Conservation (phyloP, 2,113 vertebrate species). For the Ciconia boyciana region DNA sequence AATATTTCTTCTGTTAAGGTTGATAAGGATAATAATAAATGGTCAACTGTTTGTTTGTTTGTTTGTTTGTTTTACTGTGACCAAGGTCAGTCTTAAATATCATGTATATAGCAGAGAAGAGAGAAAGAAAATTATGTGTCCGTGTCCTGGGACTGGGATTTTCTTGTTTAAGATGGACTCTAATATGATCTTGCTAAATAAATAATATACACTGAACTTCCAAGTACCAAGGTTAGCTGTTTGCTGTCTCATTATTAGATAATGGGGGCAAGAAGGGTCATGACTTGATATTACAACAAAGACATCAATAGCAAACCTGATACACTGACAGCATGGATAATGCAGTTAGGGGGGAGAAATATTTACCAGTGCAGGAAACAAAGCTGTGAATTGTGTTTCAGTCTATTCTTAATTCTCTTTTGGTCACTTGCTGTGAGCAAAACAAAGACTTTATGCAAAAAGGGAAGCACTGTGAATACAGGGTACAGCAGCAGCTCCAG, state of each 20-base stretch:
- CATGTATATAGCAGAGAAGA: neutral
- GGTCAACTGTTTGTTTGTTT: neutral
- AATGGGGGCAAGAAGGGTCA: neutral
- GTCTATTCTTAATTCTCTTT: neutral
- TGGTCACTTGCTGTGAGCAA: neutral
- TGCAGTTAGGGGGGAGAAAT: neutral
- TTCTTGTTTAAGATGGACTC: neutral
- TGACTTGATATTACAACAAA: neutral
- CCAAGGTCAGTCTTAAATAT: neutral
- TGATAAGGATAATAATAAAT: neutral
- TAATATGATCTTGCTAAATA: neutral
- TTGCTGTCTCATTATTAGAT: neutral
- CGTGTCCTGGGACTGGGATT: neutral
- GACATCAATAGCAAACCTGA: neutral
- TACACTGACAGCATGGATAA: neutral
- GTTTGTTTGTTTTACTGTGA: neutral
- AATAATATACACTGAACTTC: neutral
- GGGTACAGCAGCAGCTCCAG: neutral
- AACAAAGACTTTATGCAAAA: neutral
- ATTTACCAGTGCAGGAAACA: neutral
- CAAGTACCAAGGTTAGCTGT: neutral
- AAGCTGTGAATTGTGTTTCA: neutral
- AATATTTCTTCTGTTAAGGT: neutral
- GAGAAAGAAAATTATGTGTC: neutral
- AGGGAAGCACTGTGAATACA: neutral